Evolutionary conservation across 1,140 invertebrate genomes (phyloP).

Genomic region (Brachionus manjavacas): DNA sequence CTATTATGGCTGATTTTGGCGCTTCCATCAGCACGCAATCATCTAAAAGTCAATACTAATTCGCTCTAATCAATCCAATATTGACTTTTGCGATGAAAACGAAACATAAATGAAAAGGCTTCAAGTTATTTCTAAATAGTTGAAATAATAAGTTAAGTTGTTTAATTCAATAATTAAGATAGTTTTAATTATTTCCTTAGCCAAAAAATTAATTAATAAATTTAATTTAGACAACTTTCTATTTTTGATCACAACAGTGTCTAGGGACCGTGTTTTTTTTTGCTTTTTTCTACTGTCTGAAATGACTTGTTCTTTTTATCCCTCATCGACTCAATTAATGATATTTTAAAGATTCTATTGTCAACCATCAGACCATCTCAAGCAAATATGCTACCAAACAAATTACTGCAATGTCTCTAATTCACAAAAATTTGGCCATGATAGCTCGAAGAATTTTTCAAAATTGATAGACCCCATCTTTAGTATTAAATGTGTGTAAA

Average conservation of each 20-base stretch:
- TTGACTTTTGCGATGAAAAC: background rate
- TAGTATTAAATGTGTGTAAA: too few relatives aligned
- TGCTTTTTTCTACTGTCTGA: background rate
- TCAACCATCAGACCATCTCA: background rate
- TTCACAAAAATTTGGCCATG: too few relatives aligned
- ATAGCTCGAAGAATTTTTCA: too few relatives aligned
- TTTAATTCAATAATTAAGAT: slow-evolving; percentile 28
- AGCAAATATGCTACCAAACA: background rate
- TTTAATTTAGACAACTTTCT: slow-evolving; percentile 7
- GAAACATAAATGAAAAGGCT: background rate
- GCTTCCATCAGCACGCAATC: background rate
- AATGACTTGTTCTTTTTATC: background rate
- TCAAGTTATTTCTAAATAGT: background rate
- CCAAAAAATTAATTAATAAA: slow-evolving; percentile 29
- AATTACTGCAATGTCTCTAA: background rate
- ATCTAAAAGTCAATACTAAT: background rate
- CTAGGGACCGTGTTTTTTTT: background rate
- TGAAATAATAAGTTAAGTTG: slow-evolving; percentile 14
- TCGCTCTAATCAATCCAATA: background rate
- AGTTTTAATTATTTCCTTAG: slow-evolving; percentile 31
- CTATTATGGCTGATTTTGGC: background rate
- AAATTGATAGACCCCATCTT: too few relatives aligned
- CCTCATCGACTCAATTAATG: background rate
- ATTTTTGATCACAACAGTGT: background rate
- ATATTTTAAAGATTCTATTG: background rate